Base-by-base conservation (phyloP, 1,140 invertebrate genomes). In the Trachymyrmex septentrionalis region DNA sequence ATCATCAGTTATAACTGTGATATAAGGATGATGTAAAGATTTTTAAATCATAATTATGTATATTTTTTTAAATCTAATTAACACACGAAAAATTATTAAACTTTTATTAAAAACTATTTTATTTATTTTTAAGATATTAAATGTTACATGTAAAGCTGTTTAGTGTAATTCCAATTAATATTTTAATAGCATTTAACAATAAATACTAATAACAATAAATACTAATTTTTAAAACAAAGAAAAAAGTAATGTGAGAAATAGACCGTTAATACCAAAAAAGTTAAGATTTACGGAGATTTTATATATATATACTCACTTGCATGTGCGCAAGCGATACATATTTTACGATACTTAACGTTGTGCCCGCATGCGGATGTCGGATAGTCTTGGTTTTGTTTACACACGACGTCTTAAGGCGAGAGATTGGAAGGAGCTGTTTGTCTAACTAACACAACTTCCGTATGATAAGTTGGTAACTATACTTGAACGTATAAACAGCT, bases 381-480 rank as follows among this genome's bases (percentile, higher is more conserved):
- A 66, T 27, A 38, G 50, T 57, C 72, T 48, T 78, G 61, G 76
- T 48, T 38, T 38, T 78, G 59, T 78, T 78, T 78, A 66, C 76
- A 63, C 38, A 27, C 59, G 59, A 66, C 19, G 59, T 30, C 76
- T 78, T 66, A 78, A 77, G 59, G 59, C 44, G 59, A 78, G 61
- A 78, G 76, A 78, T 44, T 30, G 72, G n/a, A 59, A 75, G 57
- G 7, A 66, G 76, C 44, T 66, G 76, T 78, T 78, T 78, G 59
- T 50, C 19, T 61, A 78, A 30, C 38, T 64, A 64, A 78, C 44
- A 78, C 44, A 50, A 64, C 57, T 24, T 3, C 16, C 5, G 38
- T 64, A 38, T 64, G 59, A 64, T 64, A 77, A 63, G 57, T 63
- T 38, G 24, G 27, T 38, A 66, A 66, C 76, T 38, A 57, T 57